phyloP scores from a whole-genome alignment of 1,140 invertebrate species.

The Heliothis subflexa region DNA sequence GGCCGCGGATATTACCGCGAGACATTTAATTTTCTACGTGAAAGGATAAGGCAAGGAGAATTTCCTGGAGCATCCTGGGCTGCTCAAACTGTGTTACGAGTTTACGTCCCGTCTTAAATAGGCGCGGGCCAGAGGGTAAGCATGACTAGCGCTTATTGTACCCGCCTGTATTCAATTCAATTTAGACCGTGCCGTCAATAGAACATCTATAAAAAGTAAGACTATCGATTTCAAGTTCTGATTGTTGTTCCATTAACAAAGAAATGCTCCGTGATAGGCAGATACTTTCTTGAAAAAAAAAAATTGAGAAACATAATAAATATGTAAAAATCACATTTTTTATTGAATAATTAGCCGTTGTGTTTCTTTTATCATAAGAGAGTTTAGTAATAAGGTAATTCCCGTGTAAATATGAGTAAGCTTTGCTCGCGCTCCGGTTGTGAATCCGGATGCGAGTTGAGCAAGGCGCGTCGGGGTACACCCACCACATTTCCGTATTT shows the following conservation, averaged over 20 bases:
- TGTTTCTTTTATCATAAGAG: slow-evolving; percentile 26
- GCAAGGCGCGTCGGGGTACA: slow-evolving; percentile 54
- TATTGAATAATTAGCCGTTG: background rate
- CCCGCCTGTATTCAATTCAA: slow-evolving; percentile 16
- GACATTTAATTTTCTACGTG: slow-evolving; percentile 86
- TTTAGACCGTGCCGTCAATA: slow-evolving; percentile 22
- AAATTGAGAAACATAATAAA: background rate
- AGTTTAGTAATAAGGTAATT: slow-evolving; percentile 56
- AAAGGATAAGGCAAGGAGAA: slow-evolving; percentile 81
- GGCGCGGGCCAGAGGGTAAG: slow-evolving; percentile 49
- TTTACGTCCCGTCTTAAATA: slow-evolving; percentile 65
- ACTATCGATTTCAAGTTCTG: slow-evolving; percentile 18
- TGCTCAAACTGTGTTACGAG: slow-evolving; percentile 72
- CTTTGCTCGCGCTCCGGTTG: slow-evolving; percentile 47
- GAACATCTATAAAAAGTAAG: slow-evolving; percentile 17
- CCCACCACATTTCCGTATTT: slow-evolving; percentile 64
- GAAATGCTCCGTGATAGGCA: background rate
- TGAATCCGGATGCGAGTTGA: slow-evolving; percentile 52
- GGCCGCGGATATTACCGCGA: slow-evolving; percentile 77
- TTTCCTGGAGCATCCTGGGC: slow-evolving; percentile 69
- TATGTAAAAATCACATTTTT: no score
- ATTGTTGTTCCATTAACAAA: slow-evolving; percentile 25
- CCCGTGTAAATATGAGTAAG: slow-evolving; percentile 49
- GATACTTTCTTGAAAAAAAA: background rate
- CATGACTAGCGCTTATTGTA: slow-evolving; percentile 39